Evolutionary conservation across 2,888 invertebrate genomes (phyloP), one percentile per base, ranked within the genome.

Genomic region (Cistogaster globosa): DNA sequence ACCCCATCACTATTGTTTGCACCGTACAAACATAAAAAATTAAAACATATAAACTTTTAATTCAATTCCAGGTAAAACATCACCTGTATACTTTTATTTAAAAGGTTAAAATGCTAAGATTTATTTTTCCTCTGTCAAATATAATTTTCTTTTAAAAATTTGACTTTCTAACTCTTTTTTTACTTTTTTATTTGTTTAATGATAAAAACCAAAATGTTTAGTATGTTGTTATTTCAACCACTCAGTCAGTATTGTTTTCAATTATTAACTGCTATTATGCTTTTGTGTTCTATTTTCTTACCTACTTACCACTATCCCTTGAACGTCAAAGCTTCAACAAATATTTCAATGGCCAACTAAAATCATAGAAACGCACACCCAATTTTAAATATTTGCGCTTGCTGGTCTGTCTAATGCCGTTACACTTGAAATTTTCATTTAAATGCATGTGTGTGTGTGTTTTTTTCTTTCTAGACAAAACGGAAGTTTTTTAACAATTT

Each of bases 401-500:
- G 62, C 69, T 32, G 32, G 32, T 32, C 8, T 0, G 65, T 58
- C 18, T 63, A n/a, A 69, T 79, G 72, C 65, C 69, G 74, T 79
- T 84, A 71, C 79, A 75, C 79, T 74, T 74, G 75, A 72, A 75
- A 79, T 48, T 38, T 79, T 48, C 42, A 48, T 63, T 63, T 57
- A 57, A 79, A 57, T n/a, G 55, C 6, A 7, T 32, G 32, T 7
- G 32, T 7, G 32, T 32, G 32, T 32, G 8, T 32, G 6, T 32
- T 3, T 18, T 32, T 55, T 48, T 58, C 57, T 36, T 36, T 18
- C 4, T 48, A 12, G 32, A 22, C 32, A 51, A 71, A 81, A 74
- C 84, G 84, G 84, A 84, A 84, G 81, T 81, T 74, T 74, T n/a
- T 84, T 81, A 81, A 81, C 68, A 74, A 78, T 32, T 32, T 32